phyloP scores from a whole-genome alignment of 1,140 invertebrate genomes.

The Harpegnathos saltator region DNA sequence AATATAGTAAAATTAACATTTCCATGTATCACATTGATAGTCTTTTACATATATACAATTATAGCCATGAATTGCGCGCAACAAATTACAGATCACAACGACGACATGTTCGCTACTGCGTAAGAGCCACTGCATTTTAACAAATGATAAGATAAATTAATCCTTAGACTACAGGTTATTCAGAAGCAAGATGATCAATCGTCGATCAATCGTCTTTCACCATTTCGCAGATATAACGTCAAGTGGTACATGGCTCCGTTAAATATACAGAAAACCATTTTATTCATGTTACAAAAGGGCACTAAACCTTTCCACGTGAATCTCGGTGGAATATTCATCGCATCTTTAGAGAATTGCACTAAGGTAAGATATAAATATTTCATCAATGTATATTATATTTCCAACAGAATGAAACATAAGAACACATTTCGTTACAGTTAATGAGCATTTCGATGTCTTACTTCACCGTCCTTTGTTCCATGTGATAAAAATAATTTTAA shows the following conservation, averaged over 20 bases:
- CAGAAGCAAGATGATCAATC: too few relatives aligned
- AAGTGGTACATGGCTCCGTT: conserved; percentile 1
- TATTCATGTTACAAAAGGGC: conserved; percentile 27
- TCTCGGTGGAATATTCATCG: conserved; percentile 5
- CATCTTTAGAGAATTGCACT: not conserved
- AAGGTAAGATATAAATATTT: conserved; percentile 7
- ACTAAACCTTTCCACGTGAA: not conserved
- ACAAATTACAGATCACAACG: not conserved
- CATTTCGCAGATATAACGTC: not conserved
- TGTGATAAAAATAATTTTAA: too few relatives aligned
- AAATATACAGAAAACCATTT: conserved; percentile 2
- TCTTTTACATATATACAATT: not conserved
- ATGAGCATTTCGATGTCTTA: too few relatives aligned
- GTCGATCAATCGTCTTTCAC: too few relatives aligned
- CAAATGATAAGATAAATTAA: too few relatives aligned
- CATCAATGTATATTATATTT: too few relatives aligned
- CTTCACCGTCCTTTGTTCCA: too few relatives aligned
- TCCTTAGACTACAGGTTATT: too few relatives aligned
- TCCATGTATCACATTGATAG: not conserved
- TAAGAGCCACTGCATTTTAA: not conserved
- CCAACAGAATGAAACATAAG: too few relatives aligned
- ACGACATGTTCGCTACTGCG: not conserved
- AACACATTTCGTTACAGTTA: too few relatives aligned
- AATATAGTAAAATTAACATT: not conserved
- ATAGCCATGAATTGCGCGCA: not conserved